Evolutionary conservation across 2,888 invertebrate species (phyloP).

Genomic region (Plagodis pulveraria): DNA sequence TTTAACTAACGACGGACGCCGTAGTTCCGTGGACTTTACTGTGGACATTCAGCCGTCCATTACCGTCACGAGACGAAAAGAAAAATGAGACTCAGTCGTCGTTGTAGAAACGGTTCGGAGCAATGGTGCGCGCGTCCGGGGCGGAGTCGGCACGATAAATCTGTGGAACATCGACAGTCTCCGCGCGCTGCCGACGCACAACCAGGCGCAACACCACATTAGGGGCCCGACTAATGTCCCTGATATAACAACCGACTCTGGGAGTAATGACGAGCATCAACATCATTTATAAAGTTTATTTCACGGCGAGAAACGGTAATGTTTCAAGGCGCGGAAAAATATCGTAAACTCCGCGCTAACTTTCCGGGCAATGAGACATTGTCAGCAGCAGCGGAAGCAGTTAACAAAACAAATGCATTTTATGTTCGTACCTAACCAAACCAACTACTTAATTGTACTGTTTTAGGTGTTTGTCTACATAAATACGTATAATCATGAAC

Average conservation of each 20-base stretch:
- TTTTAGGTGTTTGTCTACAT: not conserved
- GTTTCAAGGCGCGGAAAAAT: constrained; percentile 34
- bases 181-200: constrained; percentile 56
- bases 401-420: constrained; percentile 7
- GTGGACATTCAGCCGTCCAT: constrained; percentile 52
- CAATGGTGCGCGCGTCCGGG: constrained; percentile 42
- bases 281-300: constrained; percentile 42
- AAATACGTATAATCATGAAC: not conserved
- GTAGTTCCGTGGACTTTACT: constrained; percentile 26
- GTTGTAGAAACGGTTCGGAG: constrained; percentile 54
- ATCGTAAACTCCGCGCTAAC: constrained; percentile 29
- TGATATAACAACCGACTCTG: constrained; percentile 53
- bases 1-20: constrained; percentile 27
- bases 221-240: constrained; percentile 61
- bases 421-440: too few species aligned
- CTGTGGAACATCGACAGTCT: constrained; percentile 61
- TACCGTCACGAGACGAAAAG: constrained; percentile 54
- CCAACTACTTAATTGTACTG: too few species aligned
- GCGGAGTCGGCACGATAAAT: constrained; percentile 63
- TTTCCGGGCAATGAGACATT: constrained; percentile 17
- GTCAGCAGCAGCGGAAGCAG: constrained; percentile 20
- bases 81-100: constrained; percentile 59
- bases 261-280: constrained; percentile 41
- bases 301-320: constrained; percentile 31
- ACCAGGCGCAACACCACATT: constrained; percentile 58